These are phyloP conservation scores for Heptranchias perlo DNA, from an alignment of 2,113 vertebrate genomes.

Conservation along the genomic window DNA sequence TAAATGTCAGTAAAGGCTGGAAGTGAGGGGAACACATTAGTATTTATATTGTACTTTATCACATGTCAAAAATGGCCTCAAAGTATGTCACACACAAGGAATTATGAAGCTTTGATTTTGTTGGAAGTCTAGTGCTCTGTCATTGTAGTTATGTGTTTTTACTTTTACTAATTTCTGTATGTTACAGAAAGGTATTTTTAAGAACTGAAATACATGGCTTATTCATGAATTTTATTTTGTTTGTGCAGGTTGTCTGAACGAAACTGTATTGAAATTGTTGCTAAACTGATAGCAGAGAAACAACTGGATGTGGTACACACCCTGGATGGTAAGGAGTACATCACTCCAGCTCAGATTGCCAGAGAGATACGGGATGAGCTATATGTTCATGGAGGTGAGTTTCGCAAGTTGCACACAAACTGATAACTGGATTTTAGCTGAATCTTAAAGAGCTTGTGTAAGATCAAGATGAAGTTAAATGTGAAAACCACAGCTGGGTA, in stretches of 20 bases:
- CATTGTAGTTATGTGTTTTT: neutral
- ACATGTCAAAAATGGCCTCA: no score
- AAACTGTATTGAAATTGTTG: slow-evolving; percentile 92
- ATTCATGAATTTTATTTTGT: slow-evolving; percentile 1
- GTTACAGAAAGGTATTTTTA: neutral
- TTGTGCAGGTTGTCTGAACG: slow-evolving; percentile 77
- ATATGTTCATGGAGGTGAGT: slow-evolving; percentile 78
- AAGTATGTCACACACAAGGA: no score
- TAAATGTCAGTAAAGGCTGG: no score
- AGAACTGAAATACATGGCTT: neutral
- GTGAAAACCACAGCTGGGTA: neutral
- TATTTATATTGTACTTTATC: no score
- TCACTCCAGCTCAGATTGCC: slow-evolving; percentile 85
- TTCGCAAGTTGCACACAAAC: neutral
- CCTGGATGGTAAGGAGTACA: slow-evolving; percentile 89
- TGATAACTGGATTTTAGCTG: neutral
- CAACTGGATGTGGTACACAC: slow-evolving; percentile 92
- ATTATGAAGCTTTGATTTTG: neutral
- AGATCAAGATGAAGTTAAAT: neutral
- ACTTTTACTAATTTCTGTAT: neutral
- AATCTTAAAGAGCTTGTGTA: neutral
- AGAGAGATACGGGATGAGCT: slow-evolving; percentile 86
- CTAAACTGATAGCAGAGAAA: slow-evolving; percentile 81
- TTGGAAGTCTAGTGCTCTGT: neutral
- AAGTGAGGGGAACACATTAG: no score